Evolutionary conservation across 2,797 vertebrate genomes (phyloP), one percentile per base, ranked within the genome.

Genomic region (Brachyrhaphis roseni): DNA sequence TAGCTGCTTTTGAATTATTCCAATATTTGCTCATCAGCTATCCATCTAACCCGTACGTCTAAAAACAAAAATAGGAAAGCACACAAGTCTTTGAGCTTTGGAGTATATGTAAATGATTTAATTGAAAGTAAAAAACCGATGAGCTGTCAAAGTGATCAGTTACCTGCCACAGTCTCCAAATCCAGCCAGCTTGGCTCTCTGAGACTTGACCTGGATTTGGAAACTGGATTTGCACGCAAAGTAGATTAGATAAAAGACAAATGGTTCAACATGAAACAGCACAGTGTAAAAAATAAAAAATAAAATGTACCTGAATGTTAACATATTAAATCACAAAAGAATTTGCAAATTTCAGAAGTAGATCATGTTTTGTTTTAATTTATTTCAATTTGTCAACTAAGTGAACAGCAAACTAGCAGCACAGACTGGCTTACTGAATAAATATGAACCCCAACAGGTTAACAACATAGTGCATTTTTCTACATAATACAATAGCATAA

Each of bases 51-150:
- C 55, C 49, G 39, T 16, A 34, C 31, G 12, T 34, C 28, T 68
- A 53, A 55, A 59, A 57, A 49, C 31, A 81, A 55, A 55, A 10
- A n/a, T n/a, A 78, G 66, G 20, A 59, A n/a, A 75, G 43, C 28
- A 72, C 39, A 47, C n/a, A 55, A 47, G 55, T 45, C 72, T 41
- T 20, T 55, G 28, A 2, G 1, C n/a, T 62, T 28, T 31, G 36
- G 34, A 46, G n/a, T 45, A 49, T 41, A 15, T 20, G 10, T 8
- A 4, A 23, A 26, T 34, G 34, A 41, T 71, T 11, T 82, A 51
- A 59, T 36, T 36, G 59, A 36, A n/a, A 53, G 36, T 18, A 45
- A 55, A 49, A 1, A 53, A 15, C 55, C 55, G 36, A 18, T 34
- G 36, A 8, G 16, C 39, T 34, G 36, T 28, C 59, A 26, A 8